Evolutionary conservation across 2,113 vertebrate genomes (phyloP), one percentile per base, ranked within the genome.

Genomic region (Elaphurus davidianus): DNA sequence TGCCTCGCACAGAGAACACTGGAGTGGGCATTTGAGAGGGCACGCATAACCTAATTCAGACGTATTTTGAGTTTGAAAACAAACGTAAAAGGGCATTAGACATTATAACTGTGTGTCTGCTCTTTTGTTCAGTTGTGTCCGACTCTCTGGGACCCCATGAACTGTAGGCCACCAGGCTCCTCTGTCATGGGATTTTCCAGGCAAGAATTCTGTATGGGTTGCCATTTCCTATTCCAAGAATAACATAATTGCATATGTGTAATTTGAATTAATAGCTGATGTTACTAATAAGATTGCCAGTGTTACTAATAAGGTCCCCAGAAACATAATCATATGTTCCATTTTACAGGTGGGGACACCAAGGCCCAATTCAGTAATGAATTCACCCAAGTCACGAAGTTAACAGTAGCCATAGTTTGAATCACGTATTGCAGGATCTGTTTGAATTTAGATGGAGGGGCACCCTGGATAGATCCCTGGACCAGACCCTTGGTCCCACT

Each of bases 391-490:
- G 36, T 15, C 62, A n/a, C 0, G 19, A 1, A 11, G 13, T 1
- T 1, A 55, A 19, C 9, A 3, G 4, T 0, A 21, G 85, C 15
- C 9, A 3, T 45, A 36, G n/a, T 55, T n/a, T 7, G 45, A 57
- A 23, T 50, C 21, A 23, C 33, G 1, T 4, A 2, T 2, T 28
- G 33, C 5, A n/a, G 1, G 0, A 43, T 12, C 45, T 62, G 13
- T 87, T 4, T 30, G 27, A 71, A 43, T 12, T 55, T n/a, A 16
- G 52, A 16, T 30, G n/a, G 1, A 6, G n/a, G 2, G 25, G 23
- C 43, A 90, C 40, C 15, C 14, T 9, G 8, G 10, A 23, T 19
- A 74, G 11, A 30, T 3, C 2, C 0, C n/a, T n/a, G 54, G 45
- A 55, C 30, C 81, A 10, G 36, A 30, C 25, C 14, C n/a, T 15